A percentile compares a stretch with the other conserved stretches of the same genome.
Conservation (phyloP, 30 jellyfish, hydroid and myxozoan species). For the Aurelia sp. region DNA sequence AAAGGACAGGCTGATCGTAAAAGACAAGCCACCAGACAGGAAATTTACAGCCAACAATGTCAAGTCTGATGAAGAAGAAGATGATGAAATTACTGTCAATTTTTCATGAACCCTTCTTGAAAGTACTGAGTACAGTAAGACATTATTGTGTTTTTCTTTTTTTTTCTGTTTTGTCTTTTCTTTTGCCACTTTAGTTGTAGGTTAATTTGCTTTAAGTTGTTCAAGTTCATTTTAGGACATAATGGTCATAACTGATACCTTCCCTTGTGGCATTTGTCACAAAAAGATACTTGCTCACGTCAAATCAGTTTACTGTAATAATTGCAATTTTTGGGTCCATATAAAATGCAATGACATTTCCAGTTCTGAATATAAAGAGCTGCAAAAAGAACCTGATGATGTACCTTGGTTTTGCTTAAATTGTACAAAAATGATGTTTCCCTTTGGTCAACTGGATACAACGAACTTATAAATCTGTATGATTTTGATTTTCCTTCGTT, state of each 20-base stretch:
- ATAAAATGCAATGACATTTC: not conserved
- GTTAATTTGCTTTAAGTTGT: no score
- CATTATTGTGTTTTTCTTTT: not conserved
- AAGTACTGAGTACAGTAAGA: constrained; percentile 37
- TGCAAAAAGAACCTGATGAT: no score
- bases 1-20: no score
- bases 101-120: constrained; percentile 8
- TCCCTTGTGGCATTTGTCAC: not conserved
- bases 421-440: not conserved
- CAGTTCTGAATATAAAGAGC: no score
- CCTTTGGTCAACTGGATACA: not conserved
- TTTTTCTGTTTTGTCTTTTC: not conserved
- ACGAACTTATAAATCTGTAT: not conserved
- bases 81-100: constrained; percentile 1
- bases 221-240: constrained; percentile 30
- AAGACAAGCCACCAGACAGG: constrained; percentile 10
- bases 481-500: no score
- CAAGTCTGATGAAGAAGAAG: constrained; percentile 41
- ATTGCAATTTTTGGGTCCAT: not conserved
- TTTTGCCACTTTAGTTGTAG: no score
- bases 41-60: constrained; percentile 19
- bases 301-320: constrained; percentile 42
- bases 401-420: no score
- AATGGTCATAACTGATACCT: constrained; percentile 63
- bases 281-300: constrained; percentile 57